phyloP scores from a whole-genome alignment of 2,888 invertebrate species.

The Pristionchus entomophagus region DNA sequence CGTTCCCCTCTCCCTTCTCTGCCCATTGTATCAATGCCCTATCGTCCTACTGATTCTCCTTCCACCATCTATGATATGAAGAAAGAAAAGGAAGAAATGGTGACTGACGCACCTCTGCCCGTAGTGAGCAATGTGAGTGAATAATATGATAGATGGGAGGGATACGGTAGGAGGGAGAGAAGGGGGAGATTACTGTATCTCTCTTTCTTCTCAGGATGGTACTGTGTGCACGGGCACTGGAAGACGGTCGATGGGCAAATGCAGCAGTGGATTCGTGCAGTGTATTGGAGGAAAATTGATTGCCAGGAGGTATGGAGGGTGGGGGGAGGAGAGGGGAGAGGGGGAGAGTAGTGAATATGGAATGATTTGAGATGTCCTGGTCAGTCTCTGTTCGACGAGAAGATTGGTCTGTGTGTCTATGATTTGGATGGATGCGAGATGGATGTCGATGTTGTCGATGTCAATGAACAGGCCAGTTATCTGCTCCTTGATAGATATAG shows the following conservation, averaged over 20 bases:
- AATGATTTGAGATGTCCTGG: slow-evolving; percentile 55
- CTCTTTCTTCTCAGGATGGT: slow-evolving; percentile 45
- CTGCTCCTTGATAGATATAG: background rate
- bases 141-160: too few species aligned
- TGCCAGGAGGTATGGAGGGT: slow-evolving; percentile 38
- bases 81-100: slow-evolving; percentile 4
- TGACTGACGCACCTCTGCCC: slow-evolving; percentile 8
- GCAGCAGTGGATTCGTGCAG: slow-evolving; percentile 37
- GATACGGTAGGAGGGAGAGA: too few species aligned
- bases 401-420: slow-evolving; percentile 59
- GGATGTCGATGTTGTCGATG: slow-evolving; percentile 30
- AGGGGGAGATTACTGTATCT: background rate
- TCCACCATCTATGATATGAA: background rate
- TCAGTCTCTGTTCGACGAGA: slow-evolving; percentile 58
- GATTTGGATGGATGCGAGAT: slow-evolving; percentile 57
- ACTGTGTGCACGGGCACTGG: slow-evolving; percentile 37
- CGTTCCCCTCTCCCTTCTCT: too few species aligned
- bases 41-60: background rate
- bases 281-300: slow-evolving; percentile 40
- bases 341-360: background rate
- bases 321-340: background rate
- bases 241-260: slow-evolving; percentile 26
- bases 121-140: background rate
- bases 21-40: slow-evolving; percentile 4
- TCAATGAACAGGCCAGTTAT: background rate